Base-by-base conservation (phyloP, 2,888 invertebrate species). In the Pseudococcus viburni region DNA sequence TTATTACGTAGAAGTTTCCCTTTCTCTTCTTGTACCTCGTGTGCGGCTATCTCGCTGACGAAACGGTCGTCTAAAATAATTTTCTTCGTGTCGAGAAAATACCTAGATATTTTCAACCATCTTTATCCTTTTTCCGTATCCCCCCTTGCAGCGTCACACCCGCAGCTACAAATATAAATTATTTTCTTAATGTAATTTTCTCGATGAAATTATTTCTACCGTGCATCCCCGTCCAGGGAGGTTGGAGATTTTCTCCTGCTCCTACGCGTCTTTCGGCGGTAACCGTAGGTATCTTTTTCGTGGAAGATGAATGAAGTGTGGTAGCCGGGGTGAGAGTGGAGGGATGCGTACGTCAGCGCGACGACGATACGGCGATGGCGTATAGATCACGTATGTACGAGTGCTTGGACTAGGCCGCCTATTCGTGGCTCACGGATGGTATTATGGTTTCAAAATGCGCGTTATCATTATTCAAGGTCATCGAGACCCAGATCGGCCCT, bases 401-500 rank as follows among this genome's bases (percentile, higher is more conserved):
- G 12, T 33, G 4, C 33, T 73, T 33, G 73, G 73, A 73, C 39
- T 33, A 33, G 73, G 73, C 17, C 17, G 73, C 73, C 33, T 73
- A 33, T 73, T 73, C 33, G 73, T 73, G 39, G 73, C 33, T 33
- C 73, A 73, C 73, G 33, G 33, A 73, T 73, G 73, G 26, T 73
- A 33, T 33, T 73, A 33, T 19, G 33, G 5, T 73, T 73, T 33
- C 73, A 73, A 73, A 73, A 73, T 73, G 17, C 73, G 73, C 73
- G 73, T 73, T 73, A 73, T 73, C 73, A 6, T 33, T 73, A 17
- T 73, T 73, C 73, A 73, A 73, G 73, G 73, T 73, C 73, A 33
- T 17, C 6, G 33, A 73, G 73, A 73, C 73, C 73, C 33, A 73
- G 73, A 33, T 73, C 73, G 73, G 33, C 33, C 73, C 73, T 73